Conservation (phyloP, 2,113 vertebrate genomes). For the Stigmatopora nigra region DNA sequence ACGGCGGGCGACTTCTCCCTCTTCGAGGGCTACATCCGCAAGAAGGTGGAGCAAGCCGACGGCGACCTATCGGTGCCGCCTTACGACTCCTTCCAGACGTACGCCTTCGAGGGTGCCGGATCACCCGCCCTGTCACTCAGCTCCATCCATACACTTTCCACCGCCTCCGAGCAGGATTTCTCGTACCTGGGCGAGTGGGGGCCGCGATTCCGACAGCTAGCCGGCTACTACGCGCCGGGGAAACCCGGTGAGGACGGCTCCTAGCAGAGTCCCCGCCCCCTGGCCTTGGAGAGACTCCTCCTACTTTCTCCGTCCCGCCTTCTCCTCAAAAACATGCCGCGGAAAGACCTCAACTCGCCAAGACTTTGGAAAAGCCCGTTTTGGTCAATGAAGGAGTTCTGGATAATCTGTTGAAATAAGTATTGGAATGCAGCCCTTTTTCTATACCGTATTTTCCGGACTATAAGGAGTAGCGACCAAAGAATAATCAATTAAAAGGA, state of each 20-base stretch:
- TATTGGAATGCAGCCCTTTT: no score
- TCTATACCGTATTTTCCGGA: no score
- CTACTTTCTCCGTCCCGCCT: conserved; percentile 18
- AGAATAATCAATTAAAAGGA: no score
- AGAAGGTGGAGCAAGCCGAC: conserved; percentile 94
- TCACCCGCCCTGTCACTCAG: conserved; percentile 89
- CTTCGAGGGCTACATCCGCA: conserved; percentile 92
- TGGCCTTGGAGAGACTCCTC: conserved; percentile 27
- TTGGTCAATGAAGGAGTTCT: no score
- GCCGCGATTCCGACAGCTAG: conserved; percentile 90
- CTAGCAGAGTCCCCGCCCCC: conserved; percentile 66
- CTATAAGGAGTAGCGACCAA: no score
- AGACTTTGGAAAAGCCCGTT: no score
- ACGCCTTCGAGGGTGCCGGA: conserved; percentile 89
- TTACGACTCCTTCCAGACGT: conserved; percentile 98
- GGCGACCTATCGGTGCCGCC: conserved; percentile 90
- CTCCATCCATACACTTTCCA: conserved; percentile 91
- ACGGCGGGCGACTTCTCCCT: conserved; percentile 84
- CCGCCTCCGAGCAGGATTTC: conserved; percentile 92
- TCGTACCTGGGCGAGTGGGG: conserved; percentile 92
- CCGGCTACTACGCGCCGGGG: conserved; percentile 81
- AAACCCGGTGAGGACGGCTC: conserved; percentile 77
- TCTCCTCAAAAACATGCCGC: conserved; percentile 33
- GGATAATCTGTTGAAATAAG: no score
- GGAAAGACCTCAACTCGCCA: not conserved